Percentiles rank a stretch among this genome's conserved stretches.
Evolutionary conservation across 2,797 vertebrate species (phyloP).

Genomic region (Uromys caudimaculatus): DNA sequence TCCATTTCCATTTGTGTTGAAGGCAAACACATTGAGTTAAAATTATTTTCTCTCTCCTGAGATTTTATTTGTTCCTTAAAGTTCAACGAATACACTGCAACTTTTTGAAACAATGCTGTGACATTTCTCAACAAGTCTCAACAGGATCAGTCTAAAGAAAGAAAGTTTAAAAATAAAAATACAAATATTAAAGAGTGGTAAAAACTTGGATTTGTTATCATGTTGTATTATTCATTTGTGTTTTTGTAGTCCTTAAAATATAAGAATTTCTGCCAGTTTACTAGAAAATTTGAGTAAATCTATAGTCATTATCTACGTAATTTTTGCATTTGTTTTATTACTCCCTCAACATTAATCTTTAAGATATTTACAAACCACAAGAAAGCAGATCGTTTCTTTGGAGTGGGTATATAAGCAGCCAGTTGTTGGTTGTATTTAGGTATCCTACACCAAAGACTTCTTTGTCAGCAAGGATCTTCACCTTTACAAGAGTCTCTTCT

Average conservation of each 20-base stretch:
- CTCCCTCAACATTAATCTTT: background rate
- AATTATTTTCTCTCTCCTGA: conserved; percentile 62
- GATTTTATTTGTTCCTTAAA: conserved; percentile 73
- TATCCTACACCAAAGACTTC: background rate
- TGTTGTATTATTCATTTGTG: background rate
- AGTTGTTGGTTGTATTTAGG: background rate
- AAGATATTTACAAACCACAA: background rate
- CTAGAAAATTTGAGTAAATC: background rate
- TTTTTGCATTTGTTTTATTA: background rate
- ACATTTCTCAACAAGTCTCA: conserved; percentile 43
- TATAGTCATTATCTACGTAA: background rate
- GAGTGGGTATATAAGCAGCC: background rate
- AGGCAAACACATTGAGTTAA: conserved; percentile 62
- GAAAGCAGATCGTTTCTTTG: background rate
- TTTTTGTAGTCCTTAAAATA: background rate
- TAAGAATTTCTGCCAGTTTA: background rate
- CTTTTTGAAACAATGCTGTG: background rate
- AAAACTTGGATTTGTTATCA: background rate
- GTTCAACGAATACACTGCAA: conserved; percentile 8
- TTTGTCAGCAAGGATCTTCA: background rate
- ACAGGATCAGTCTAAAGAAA: background rate
- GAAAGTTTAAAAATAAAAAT: background rate
- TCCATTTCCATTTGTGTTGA: conserved; percentile 76
- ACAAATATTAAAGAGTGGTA: background rate
- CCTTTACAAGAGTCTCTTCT: background rate